Evolutionary conservation across 2,797 vertebrate genomes (phyloP), one percentile per base, ranked within the genome.

Genomic region (Danio choprae): DNA sequence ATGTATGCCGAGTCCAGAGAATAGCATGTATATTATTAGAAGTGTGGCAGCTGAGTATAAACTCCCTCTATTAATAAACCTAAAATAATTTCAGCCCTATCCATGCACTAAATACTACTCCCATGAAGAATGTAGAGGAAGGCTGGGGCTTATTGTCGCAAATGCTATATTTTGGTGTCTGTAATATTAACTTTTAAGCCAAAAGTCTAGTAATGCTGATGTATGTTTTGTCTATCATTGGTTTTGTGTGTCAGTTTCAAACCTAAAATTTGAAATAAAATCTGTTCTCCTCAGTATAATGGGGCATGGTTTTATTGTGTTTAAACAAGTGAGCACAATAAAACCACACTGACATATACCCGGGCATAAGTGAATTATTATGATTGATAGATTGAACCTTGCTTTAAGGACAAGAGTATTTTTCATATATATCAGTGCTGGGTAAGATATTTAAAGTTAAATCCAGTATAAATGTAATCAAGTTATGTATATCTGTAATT

Each of bases 1-100:
- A 44, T 87, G 90, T 82, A 84, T 88, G 68, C 74, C 13, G 40
- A 36, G 74, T 67, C 43, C 65, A 62, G 44, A 40, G 70, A 53
- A 72, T 41, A 48, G 44, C 79, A 50, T 81, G 88, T 89, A 83
- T 90, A 91, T 90, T 92, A 88, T 92, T 91, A 93, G 91, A 80
- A 83, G 83, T 87, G 88, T 87, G 90, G 88, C 90, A 90, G 90
- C 87, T 89, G 88, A 90, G 91, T 90, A 90, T 89, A 93, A 91
- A 91, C 88, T 60, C 79, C 55, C 82, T 64, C 90, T 93, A 91
- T 92, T 93, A 92, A 90, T 93, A 92, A 86, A 86, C n/a, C 53
- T 20, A 48, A 72, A 77, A 79, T 65, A 85, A 83, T 88, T 89
- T 75, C 87, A 89, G 89, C 90, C 89, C 88, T 90, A 89, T 90